phyloP scores from a whole-genome alignment of 53 echinoderm and acorn worm genomes.

The Echinarachnius parma region DNA sequence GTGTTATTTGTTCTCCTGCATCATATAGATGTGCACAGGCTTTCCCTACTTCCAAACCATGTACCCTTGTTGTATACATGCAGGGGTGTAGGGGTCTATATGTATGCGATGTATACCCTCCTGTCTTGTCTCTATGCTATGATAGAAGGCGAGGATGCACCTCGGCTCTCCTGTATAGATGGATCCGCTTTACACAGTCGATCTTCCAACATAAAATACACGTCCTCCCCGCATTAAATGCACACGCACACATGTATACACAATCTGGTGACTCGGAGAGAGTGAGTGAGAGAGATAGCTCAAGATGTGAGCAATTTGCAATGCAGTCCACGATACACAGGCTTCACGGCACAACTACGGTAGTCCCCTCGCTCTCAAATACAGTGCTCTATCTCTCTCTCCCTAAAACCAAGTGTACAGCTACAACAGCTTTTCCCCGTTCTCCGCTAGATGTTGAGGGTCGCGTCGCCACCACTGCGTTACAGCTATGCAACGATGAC shows the following conservation, averaged over 20 bases:
- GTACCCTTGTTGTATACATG: background rate
- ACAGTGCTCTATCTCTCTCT: slow-evolving; percentile 9
- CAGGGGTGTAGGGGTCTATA: background rate
- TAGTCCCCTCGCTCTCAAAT: background rate
- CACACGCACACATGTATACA: background rate
- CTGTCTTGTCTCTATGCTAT: background rate
- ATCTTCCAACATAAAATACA: no score
- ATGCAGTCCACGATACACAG: slow-evolving; percentile 28
- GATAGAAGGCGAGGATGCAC: background rate
- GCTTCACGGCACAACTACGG: background rate
- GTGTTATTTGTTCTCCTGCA: no score
- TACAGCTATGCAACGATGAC: slow-evolving; percentile 7
- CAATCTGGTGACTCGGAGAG: background rate
- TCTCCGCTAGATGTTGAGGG: no score
- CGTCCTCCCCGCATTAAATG: no score
- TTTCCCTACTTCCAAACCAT: no score
- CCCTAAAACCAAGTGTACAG: slow-evolving; percentile 37
- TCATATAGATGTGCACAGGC: no score
- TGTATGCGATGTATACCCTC: background rate
- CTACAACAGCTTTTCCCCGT: slow-evolving; percentile 13
- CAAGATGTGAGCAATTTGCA: slow-evolving; percentile 33
- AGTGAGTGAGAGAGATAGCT: slow-evolving; percentile 7
- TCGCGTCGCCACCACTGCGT: background rate
- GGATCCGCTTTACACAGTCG: background rate
- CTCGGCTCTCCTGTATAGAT: slow-evolving; percentile 10